These are phyloP conservation scores for Patella pellucida DNA, from an alignment of 2,888 invertebrate species.

Conservation along the genomic window DNA sequence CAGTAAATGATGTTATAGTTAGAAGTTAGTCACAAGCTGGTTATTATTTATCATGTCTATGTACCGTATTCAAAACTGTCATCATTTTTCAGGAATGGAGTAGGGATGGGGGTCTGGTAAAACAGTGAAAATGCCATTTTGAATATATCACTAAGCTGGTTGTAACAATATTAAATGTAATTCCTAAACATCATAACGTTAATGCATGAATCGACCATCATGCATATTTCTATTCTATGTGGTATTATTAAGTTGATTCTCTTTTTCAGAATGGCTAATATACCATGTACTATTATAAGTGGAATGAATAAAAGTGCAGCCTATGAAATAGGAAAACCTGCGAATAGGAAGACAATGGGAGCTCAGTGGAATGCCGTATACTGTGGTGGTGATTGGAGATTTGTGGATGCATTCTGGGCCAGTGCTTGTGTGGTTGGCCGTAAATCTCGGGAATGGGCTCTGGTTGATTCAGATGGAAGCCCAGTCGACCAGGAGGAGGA, in stretches of 20 bases:
- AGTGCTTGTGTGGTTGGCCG: constrained; percentile 64
- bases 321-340: constrained; percentile 62
- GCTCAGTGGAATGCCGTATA: constrained; percentile 70
- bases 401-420: constrained; percentile 68
- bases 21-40: no score
- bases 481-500: constrained; percentile 54
- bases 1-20: no score
- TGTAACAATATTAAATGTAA: no score
- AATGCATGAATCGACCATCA: no score
- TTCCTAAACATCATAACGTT: no score
- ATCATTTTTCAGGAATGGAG: no score
- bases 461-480: constrained; percentile 59
- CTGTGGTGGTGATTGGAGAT: constrained; percentile 63
- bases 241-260: background rate
- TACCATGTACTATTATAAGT: constrained; percentile 64
- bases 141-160: no score
- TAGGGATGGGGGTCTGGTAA: no score
- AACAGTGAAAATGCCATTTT: no score
- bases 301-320: constrained; percentile 69
- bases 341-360: constrained; percentile 60
- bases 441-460: constrained; percentile 61
- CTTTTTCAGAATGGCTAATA: constrained; percentile 59
- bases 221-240: no score
- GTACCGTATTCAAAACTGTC: no score
- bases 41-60: no score